Conservation (phyloP, 2,797 vertebrate genomes). For the Alectoris magna region DNA sequence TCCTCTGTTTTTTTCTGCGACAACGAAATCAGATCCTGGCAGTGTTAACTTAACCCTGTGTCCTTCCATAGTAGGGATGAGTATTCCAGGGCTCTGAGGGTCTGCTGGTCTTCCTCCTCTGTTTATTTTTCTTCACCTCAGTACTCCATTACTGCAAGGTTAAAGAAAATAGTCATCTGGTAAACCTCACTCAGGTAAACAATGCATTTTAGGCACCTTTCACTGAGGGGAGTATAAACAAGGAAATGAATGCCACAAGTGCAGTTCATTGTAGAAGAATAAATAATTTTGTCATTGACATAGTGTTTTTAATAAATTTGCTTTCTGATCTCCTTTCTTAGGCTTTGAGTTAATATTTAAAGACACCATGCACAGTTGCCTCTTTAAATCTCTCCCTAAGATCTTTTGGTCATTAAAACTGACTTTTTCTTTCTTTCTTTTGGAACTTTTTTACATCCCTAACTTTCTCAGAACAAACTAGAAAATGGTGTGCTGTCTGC, state of each 20-base stretch:
- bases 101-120: not conserved
- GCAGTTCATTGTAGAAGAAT: not conserved
- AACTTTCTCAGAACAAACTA: not conserved
- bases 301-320: not conserved
- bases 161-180: not conserved
- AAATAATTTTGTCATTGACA: not conserved
- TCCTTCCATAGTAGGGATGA: not conserved
- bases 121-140: not conserved
- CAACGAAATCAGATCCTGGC: not conserved
- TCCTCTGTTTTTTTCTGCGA: not conserved
- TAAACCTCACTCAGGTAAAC: not conserved
- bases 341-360: not conserved
- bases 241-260: not conserved
- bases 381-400: not conserved
- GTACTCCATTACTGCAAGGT: not conserved
- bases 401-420: not conserved
- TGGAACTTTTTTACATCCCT: not conserved
- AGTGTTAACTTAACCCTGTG: not conserved
- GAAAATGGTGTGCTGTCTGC: not conserved
- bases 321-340: not conserved
- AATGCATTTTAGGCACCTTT: not conserved
- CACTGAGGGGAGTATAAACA: not conserved
- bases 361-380: not conserved
- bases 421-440: not conserved
- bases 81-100: not conserved